phyloP scores from a whole-genome alignment of 2,888 invertebrate genomes.

The Ryuthela nishihirai region DNA sequence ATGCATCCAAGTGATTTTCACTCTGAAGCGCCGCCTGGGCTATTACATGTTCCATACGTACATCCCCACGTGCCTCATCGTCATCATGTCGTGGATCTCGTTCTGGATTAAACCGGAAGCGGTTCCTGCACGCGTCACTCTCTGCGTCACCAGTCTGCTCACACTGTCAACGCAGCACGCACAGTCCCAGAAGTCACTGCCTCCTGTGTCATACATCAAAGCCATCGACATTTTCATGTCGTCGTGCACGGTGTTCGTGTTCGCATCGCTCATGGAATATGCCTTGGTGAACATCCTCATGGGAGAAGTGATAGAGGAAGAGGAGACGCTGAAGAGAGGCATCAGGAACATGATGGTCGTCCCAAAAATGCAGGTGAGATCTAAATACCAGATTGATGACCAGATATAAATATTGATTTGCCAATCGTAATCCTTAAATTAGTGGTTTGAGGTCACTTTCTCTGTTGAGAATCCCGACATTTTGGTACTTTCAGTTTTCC shows the following conservation, averaged over 20 bases:
- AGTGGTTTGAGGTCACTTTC: no score
- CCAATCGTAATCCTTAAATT: no score
- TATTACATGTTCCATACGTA: slow-evolving; percentile 90
- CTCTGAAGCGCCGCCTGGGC: slow-evolving; percentile 75
- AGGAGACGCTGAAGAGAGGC: no score
- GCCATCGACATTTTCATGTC: slow-evolving; percentile 56
- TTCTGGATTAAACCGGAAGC: slow-evolving; percentile 96
- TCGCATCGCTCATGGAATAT: slow-evolving; percentile 54
- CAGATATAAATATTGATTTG: no score
- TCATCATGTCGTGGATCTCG: slow-evolving; percentile 93
- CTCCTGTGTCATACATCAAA: slow-evolving; percentile 85
- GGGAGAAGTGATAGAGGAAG: no score
- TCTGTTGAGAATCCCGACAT: no score
- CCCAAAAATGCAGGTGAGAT: slow-evolving; percentile 9
- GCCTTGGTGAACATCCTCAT: slow-evolving; percentile 53
- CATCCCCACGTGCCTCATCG: slow-evolving; percentile 84
- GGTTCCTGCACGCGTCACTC: slow-evolving; percentile 84
- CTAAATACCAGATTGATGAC: no score
- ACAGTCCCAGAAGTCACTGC: slow-evolving; percentile 86
- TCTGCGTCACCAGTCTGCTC: slow-evolving; percentile 84
- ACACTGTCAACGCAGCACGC: slow-evolving; percentile 89
- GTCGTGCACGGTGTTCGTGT: slow-evolving; percentile 54
- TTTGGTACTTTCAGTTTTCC: no score
- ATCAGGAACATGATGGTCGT: slow-evolving; percentile 12
- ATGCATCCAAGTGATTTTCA: slow-evolving; percentile 81